Evolutionary conservation across 2,888 invertebrate species (phyloP).

Genomic region (Epinotia nisella): DNA sequence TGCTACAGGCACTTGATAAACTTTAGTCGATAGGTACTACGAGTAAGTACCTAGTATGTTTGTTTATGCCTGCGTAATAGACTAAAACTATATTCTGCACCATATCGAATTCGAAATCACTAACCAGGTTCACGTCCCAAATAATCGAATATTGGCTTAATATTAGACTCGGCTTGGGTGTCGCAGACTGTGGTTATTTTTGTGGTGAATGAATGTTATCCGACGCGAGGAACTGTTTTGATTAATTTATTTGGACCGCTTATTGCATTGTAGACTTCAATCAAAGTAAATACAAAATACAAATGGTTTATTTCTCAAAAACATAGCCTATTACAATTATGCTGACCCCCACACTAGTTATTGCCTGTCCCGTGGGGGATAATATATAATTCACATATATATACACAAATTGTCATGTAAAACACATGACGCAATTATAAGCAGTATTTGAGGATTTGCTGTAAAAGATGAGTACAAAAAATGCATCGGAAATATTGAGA

Average conservation of each 20-base stretch:
- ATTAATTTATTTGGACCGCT: background rate
- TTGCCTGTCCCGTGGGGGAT: too few relatives aligned
- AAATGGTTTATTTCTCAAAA: too few relatives aligned
- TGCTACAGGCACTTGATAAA: background rate
- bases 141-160: conserved; percentile 39
- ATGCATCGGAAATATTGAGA: too few relatives aligned
- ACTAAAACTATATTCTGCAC: conserved; percentile 19
- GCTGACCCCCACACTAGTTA: too few relatives aligned
- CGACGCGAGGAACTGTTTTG: background rate
- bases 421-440: too few relatives aligned
- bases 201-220: background rate
- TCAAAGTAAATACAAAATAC: too few relatives aligned
- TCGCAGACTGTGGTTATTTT: conserved; percentile 36
- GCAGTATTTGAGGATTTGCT: too few relatives aligned
- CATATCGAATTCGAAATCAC: conserved; percentile 34
- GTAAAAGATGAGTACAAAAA: too few relatives aligned
- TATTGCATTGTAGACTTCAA: background rate
- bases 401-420: too few relatives aligned
- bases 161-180: conserved; percentile 29
- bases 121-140: conserved; percentile 39
- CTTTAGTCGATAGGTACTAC: conserved; percentile 1
- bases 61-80: conserved; percentile 20
- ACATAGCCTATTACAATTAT: too few relatives aligned
- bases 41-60: background rate
- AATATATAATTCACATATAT: too few relatives aligned